Evolutionary conservation across 2,888 invertebrate species (phyloP), one percentile per base, ranked within the genome.

Genomic region (Nemurella pictetii): DNA sequence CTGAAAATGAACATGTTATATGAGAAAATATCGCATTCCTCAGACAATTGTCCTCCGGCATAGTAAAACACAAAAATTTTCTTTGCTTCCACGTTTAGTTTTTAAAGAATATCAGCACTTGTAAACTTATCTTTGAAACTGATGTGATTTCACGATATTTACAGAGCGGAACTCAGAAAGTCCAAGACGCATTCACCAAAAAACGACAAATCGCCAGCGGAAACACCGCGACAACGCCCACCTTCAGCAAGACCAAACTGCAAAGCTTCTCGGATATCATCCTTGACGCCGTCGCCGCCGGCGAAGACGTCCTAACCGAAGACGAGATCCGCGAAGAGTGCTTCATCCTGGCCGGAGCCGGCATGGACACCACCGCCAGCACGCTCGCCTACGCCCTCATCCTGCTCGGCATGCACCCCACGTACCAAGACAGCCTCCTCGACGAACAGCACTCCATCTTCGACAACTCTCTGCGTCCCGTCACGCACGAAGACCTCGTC

Each of bases 321-420:
- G 81, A 85, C 20, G 85, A 85, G 27, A 84, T 86, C 15, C 85
- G 85, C 75, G 86, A 87, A 77, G 86, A 87, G 80, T 78, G 85
- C 0, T 84, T 86, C 4, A 86, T 86, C 0, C 85, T 87, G 15
- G 85, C 86, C 27, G 86, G 85, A 12, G 86, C 85, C 25, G 86
- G 87, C 26, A 86, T 86, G 81, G 87, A 87, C 75, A 87, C 86
- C 9, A 86, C 86, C 0, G 86, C 86, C 0, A 84, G 84, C 15
- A 74, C 83, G 0, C 77, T 83, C 15, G 80, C 85, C 0, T 86
- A 84, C 74, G 32, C 84, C 7, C 74, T 87, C 20, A 78, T 86
- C 29, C 83, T 87, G 83, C 35, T 87, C 73, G 87, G 86, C 12
- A 83, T 87, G 55, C 20, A 55, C 12, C 55, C 55, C 20, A 20